Evolutionary conservation across 2,113 vertebrate genomes (phyloP).

Genomic region (Hystrix brachyura): DNA sequence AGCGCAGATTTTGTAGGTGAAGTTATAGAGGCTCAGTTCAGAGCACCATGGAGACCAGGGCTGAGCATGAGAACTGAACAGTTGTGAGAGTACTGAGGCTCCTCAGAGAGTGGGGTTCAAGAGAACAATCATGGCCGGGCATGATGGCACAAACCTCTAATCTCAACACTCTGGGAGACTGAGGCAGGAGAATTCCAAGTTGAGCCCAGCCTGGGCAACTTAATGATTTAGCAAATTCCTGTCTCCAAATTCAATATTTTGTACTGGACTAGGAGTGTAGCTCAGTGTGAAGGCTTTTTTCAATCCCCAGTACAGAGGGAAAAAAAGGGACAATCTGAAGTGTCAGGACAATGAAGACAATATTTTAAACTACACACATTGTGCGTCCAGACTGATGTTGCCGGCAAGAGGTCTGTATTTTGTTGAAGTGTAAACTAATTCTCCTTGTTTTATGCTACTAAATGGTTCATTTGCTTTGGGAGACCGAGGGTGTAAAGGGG

Average conservation of each 20-base stretch:
- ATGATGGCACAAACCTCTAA: not conserved
- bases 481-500: slow-evolving; percentile 74
- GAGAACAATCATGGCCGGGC: slow-evolving; percentile 59
- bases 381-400: slow-evolving; percentile 71
- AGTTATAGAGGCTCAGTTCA: slow-evolving; percentile 71
- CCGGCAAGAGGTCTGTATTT: slow-evolving; percentile 82
- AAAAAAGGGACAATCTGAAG: slow-evolving; percentile 57
- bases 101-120: slow-evolving; percentile 78
- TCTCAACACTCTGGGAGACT: not conserved
- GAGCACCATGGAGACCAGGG: slow-evolving; percentile 56
- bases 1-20: slow-evolving; percentile 72
- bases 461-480: slow-evolving; percentile 85
- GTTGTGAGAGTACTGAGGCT: slow-evolving; percentile 71
- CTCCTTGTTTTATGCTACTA: slow-evolving; percentile 82
- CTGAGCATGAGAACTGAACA: slow-evolving; percentile 72
- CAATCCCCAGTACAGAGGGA: not conserved
- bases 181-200: not conserved
- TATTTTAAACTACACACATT: slow-evolving; percentile 76
- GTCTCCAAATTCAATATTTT: not conserved
- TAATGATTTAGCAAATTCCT: not conserved
- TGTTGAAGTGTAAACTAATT: slow-evolving; percentile 85
- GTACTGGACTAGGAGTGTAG: not conserved
- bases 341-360: slow-evolving; percentile 78
- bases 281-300: not conserved
- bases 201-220: not conserved